These are phyloP conservation scores for Clepsis dumicolana DNA, from an alignment of 2,888 invertebrate species.

Conservation along the genomic window DNA sequence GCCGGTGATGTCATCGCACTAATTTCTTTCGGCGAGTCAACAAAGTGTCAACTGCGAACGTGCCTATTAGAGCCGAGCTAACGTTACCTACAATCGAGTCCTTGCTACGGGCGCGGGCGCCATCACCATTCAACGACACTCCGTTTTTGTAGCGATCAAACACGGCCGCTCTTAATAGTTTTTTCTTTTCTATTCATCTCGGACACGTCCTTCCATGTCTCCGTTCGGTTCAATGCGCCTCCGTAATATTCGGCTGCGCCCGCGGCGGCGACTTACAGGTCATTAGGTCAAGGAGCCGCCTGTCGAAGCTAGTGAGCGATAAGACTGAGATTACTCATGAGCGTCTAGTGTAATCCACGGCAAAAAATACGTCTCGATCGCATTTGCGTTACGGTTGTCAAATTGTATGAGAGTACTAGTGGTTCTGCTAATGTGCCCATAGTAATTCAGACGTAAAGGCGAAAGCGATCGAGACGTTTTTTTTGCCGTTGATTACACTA, in stretches of 20 bases:
- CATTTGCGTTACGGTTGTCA: no score
- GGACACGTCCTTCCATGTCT: neutral
- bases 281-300: slow-evolving; percentile 35
- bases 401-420: no score
- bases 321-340: neutral
- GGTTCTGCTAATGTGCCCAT: no score
- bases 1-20: slow-evolving; percentile 62
- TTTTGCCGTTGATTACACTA: no score
- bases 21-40: slow-evolving; percentile 55
- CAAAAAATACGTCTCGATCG: no score
- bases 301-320: neutral
- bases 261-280: slow-evolving; percentile 12
- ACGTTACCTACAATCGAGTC: no score
- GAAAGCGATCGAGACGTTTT: no score
- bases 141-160: neutral
- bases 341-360: no score
- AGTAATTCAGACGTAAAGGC: no score
- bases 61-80: neutral
- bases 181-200: neutral
- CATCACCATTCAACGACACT: neutral
- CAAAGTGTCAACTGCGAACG: slow-evolving; percentile 18
- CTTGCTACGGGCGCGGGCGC: neutral
- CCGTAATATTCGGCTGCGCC: slow-evolving; percentile 13
- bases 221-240: slow-evolving; percentile 19
- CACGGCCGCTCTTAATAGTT: neutral